Base-by-base conservation (phyloP, 2,113 vertebrate species). In the Tympanuchus pallidicinctus region DNA sequence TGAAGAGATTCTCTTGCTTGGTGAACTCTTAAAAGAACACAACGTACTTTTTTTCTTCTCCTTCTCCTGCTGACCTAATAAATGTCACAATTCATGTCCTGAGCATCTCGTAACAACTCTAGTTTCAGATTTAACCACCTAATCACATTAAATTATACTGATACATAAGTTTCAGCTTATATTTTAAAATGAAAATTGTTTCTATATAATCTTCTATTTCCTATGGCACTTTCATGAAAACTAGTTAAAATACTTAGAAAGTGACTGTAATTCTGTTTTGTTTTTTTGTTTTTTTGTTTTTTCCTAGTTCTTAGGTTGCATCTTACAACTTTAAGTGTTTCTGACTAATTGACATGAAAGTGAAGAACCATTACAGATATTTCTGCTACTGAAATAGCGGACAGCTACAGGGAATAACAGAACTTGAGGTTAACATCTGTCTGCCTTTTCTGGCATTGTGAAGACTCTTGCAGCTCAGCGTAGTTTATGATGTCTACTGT, bases 91-190 rank as follows among this genome's bases (percentile, higher is more conserved):
- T 61, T 88, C 7, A 52, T 42, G 4, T 81, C 34, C 30, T 30
- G 75, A 6, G 10, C 17, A 10, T 56, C 11, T 54, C 11, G 38
- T 67, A 65, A 13, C 2, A 42, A 77, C 74, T 61, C 11, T 73
- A 9, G 28, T 63, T 13, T 72, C 65, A 3, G 22, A 1, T 77
- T 13, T 61, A 24, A 21, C 80, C 27, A 32, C 3, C 24, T 60
- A 19, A n/a, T 75, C 45, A 20, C 3, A 42, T 28, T 0, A 2
- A 1, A 34, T 48, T 19, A 28, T 40, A 27, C 11, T 27, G 25
- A 34, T 22, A 22, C 57, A 13, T 60, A 8, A 34, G 34, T 60
- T 60, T 34, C n/a, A 36, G 21, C 36, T 24, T 61, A 36, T 60
- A n/a, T 34, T 60, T 60, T 24, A 24, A 60, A 36, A 34, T 34